phyloP scores from a whole-genome alignment of 2,888 invertebrate species.

The Chalcosyrphus nemorum region DNA sequence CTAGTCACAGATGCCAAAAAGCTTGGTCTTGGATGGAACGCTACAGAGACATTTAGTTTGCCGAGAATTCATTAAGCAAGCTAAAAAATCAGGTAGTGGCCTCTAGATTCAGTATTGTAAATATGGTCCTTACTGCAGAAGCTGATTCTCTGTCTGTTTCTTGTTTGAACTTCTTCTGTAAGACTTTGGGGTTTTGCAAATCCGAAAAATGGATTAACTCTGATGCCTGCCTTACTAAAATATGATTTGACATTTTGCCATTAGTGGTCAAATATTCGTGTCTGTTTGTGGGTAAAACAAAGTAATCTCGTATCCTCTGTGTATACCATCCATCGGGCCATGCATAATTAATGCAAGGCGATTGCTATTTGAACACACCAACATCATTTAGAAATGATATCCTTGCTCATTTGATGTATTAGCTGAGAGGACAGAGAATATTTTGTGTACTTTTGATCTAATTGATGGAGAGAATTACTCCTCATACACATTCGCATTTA shows the following conservation, averaged over 20 bases:
- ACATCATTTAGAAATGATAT: background rate
- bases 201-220: background rate
- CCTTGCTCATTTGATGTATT: constrained; percentile 4
- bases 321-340: background rate
- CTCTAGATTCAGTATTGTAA: too few species aligned
- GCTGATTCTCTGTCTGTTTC: too few species aligned
- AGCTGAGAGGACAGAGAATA: background rate
- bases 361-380: background rate
- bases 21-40: too few species aligned
- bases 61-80: too few species aligned
- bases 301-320: background rate
- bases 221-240: background rate
- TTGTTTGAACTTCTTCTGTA: too few species aligned
- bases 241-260: background rate
- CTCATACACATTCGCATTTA: background rate
- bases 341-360: constrained; percentile 16
- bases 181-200: too few species aligned
- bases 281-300: background rate
- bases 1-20: too few species aligned
- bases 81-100: too few species aligned
- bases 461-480: background rate
- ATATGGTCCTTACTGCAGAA: too few species aligned
- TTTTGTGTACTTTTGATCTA: too few species aligned
- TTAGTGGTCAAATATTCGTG: background rate
- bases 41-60: too few species aligned